Conservation (phyloP, 2,888 invertebrate species). For the Eupithecia tripunctaria region DNA sequence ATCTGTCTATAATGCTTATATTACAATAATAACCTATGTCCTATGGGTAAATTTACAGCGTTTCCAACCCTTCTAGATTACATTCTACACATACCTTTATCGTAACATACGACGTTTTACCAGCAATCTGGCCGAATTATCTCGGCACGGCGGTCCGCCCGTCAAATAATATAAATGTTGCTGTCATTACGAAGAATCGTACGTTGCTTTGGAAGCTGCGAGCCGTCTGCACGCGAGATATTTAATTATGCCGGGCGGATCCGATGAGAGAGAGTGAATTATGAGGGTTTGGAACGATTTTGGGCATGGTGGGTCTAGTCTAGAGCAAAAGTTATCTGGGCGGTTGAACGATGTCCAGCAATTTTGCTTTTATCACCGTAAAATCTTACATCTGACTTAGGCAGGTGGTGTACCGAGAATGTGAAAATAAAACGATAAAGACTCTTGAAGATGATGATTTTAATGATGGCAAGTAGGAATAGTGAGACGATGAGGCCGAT, state of each 20-base stretch:
- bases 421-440: not conserved
- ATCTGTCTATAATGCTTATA: not conserved
- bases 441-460: not conserved
- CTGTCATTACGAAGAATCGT: constrained; percentile 59
- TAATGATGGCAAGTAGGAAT: not conserved
- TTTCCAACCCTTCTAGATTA: not conserved
- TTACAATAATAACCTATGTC: not conserved
- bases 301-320: not conserved
- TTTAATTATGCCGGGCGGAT: constrained; percentile 29
- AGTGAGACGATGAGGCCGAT: not conserved
- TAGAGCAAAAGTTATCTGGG: not conserved
- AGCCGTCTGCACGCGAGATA: constrained; percentile 34
- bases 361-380: not conserved
- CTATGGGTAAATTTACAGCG: not conserved
- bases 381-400: not conserved
- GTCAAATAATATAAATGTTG: constrained; percentile 66
- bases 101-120: constrained; percentile 48
- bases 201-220: constrained; percentile 35
- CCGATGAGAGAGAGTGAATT: constrained; percentile 9
- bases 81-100: constrained; percentile 12
- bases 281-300: not conserved
- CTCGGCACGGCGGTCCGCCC: constrained; percentile 49
- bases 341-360: not conserved
- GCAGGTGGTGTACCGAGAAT: not conserved
- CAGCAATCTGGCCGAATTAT: constrained; percentile 57